Evolutionary conservation across 1,140 invertebrate species (phyloP), one percentile per base, ranked within the genome.

Genomic region (Panagrolaimus sp.): DNA sequence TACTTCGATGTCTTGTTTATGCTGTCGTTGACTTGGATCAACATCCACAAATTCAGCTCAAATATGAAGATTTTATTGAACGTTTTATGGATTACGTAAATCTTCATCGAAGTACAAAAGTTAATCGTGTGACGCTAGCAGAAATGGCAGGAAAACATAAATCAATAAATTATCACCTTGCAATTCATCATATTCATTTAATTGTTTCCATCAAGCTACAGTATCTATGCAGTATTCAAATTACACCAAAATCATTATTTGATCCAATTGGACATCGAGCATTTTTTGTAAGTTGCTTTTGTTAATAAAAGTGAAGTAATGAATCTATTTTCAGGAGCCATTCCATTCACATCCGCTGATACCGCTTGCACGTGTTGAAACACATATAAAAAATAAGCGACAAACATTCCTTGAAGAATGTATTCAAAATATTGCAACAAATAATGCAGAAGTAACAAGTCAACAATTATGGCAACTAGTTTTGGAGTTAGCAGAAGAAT

Each of bases 131-230:
- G 4, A 73, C 73, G 1, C 53, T 64, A 75, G 27, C 53, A 44
- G 71, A 67, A 45, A 25, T 75, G 20, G 76, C 72, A 7, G 57
- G 42, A 13, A 51, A 25, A 20, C 66, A 78, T 20, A 78, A 67
- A 61, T 20, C 66, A 0, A 67, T 74, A 9, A 75, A 78, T 57
- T 78, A 75, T 53, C 76, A 78, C 44, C 62, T 75, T 25, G 76
- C 46, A 23, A 9, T 75, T 25, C 76, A 75, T 47, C 74, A 78
- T 53, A 42, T 68, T 31, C 74, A 75, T 64, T 43, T 75, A 1
- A 66, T 63, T 31, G 63, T 53, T 25, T 44, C 48, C 16, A 61
- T 78, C 13, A 46, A 73, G 25, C 45, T 75, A 13, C 71, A 69
- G 43, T 45, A 62, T 13, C 4, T 25, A 69, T 57, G 51, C 51